Base-by-base conservation (phyloP, 2,113 vertebrate species). In the Larimichthys polyactis region DNA sequence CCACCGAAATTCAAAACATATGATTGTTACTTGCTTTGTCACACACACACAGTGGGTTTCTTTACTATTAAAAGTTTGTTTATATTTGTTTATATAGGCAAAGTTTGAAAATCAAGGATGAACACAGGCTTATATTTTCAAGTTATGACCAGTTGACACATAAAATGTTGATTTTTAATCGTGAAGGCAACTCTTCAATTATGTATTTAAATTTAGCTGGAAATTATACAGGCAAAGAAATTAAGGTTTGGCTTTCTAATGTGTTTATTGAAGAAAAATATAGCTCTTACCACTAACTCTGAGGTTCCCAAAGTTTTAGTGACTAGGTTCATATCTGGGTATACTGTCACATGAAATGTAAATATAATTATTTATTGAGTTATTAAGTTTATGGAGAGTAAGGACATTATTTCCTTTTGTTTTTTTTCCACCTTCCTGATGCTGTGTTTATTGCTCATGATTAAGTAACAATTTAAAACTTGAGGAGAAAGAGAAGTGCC, bases 111-210 rank as follows among this genome's bases (percentile, higher is more conserved):
- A 81, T 54, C 40, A 54, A 22, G 16, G 20, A 65, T 64, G 1
- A 64, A 63, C n/a, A 44, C n/a, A 44, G 32, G 29, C 8, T 2
- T 58, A 24, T 51, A 32, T 71, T 66, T 14, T 74, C 65, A 10
- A 2, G 19, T 44, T 44, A 24, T 4, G 11, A 64, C 63, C 43
- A 72, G 49, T 36, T 48, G 55, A 70, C 60, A 59, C 8, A 72
- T 4, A 48, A 60, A 64, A 69, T 49, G 0, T 49, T 27, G 10
- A 79, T 67, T 81, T 83, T 81, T 68, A 67, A 81, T 71, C 48
- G 71, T 20, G 55, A 72, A 57, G n/a, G 60, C 55, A 64, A 60
- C 69, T 78, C 77, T 85, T 70, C 58, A 88, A 83, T 79, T 90
- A 79, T 36, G 14, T 19, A 76, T 60, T 66, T 65, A 79, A 78